Base-by-base conservation (phyloP, 2,888 invertebrate species). In the Patella ulyssiponensis region DNA sequence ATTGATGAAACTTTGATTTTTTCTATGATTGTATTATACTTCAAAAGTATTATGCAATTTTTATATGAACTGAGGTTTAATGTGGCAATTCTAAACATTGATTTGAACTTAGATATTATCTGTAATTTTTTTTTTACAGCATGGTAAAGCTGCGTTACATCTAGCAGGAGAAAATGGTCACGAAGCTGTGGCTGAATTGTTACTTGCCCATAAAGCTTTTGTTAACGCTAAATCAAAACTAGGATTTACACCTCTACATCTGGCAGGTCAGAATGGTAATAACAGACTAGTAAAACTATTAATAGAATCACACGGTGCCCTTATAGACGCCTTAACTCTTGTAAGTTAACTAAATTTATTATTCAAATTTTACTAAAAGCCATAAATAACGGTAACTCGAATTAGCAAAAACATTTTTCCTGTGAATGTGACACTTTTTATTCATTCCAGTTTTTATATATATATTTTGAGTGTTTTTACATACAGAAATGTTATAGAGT, bases 201-300 rank as follows among this genome's bases (percentile, higher is more conserved):
- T 99, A 75, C 93, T 99, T 69, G 95, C 96, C 74, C 96, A 98
- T 92, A 99, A 99, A 92, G 99, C 99, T 0, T 99, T 99, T 92
- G 99, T 99, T 82, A 99, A 99, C 92, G 98, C 98, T 20, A 98
- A 99, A 92, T 98, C 98, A 1, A 95, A 99, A 89, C 96, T 97
- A 81, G 99, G 99, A 9, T 94, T 99, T 86, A 99, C 99, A 9
- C 98, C 99, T 0, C 93, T 99, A 20, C 99, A 99, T 93, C 93
- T 98, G 90, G 98, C 99, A 0, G 97, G 98, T 2, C 96, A 97
- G 95, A 97, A 98, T 90, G 99, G 99, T 11, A 98, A 95, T 92
- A 95, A 96, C 17, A 96, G 97, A 91, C 92, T 95, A 82, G 97
- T 97, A 27, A 95, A 96, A 90, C 96, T 98, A 90, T 94, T 99